Evolutionary conservation across 1,140 invertebrate genomes (phyloP), one percentile per base, ranked within the genome.

Genomic region (Magallana angulata): DNA sequence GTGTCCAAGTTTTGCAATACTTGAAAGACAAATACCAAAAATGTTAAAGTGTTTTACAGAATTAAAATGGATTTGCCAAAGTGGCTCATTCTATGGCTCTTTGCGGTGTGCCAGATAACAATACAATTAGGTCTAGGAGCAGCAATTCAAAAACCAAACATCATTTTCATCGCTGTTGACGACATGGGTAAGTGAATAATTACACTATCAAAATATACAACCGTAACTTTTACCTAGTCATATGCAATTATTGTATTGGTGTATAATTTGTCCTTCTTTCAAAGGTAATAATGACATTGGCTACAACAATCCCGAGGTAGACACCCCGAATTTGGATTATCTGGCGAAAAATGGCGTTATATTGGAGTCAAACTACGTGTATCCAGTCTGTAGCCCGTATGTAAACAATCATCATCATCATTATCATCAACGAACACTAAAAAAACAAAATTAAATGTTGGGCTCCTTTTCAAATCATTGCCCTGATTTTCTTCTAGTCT

Each of bases 201-300:
- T 24, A 24, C 24, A 24, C 24, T 24, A 24, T 24, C 24, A 24
- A 3, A 30, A 30, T 30, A 24, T 30, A 11, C 9, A 76, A 5
- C 68, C 18, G 6, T 30, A 7, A 5, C 24, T 24, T 24, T 24
- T 24, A 24, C 24, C 24, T 24, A 24, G 24, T 24, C 24, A 24
- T 8, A 24, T 30, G 24, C 68, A 9, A 24, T 24, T 71, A 24
- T 24, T 7, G 18, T 76, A 82, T 16, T n/a, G 0, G 1, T 5
- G 18, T 18, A 82, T 0, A 16, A 8, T 7, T 16, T 7, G 12
- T 1, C 8, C 8, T 57, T 56, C 9, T 16, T 82, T 82, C 57
- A 18, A 8, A 82, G 81, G 81, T 57, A 57, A 58, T 57, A 57
- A 82, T 57, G 81, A 82, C 18, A 58, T 82, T n/a, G 81, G 81